These are phyloP conservation scores for Cynopterus sphinx DNA, from an alignment of 2,797 vertebrate species.

Conservation along the genomic window DNA sequence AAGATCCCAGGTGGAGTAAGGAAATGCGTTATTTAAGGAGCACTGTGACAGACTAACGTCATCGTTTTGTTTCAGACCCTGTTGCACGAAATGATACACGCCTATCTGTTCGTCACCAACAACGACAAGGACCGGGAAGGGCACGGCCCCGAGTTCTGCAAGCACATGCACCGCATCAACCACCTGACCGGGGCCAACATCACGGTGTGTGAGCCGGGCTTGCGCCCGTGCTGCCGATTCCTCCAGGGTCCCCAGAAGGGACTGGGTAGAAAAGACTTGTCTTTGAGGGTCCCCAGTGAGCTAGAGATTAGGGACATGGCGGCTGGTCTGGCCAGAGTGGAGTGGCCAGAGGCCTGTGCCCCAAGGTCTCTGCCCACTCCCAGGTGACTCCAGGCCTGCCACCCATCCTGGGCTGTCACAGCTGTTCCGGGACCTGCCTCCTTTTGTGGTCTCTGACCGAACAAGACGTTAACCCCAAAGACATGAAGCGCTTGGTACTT, in stretches of 20 bases:
- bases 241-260: too few relatives aligned
- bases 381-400: background rate
- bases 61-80: conserved; percentile 90
- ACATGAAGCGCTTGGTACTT: background rate
- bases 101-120: conserved; percentile 96
- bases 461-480: background rate
- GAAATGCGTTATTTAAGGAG: background rate
- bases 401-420: background rate
- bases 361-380: rapidly evolving
- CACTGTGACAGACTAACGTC: background rate
- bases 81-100: conserved; percentile 99
- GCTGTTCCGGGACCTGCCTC: background rate
- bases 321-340: background rate
- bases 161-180: conserved; percentile 97
- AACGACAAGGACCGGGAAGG: conserved; percentile 94
- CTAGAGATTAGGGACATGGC: background rate
- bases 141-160: conserved; percentile 97
- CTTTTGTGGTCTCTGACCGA: background rate
- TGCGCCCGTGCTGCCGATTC: too few relatives aligned
- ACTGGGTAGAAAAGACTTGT: too few relatives aligned
- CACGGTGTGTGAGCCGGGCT: conserved; percentile 84
- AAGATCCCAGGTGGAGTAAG: background rate
- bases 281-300: background rate
- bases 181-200: conserved; percentile 92
- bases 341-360: background rate